These are phyloP conservation scores for Eriocheir sinensis DNA, from an alignment of 1,140 invertebrate genomes.

Conservation along the genomic window DNA sequence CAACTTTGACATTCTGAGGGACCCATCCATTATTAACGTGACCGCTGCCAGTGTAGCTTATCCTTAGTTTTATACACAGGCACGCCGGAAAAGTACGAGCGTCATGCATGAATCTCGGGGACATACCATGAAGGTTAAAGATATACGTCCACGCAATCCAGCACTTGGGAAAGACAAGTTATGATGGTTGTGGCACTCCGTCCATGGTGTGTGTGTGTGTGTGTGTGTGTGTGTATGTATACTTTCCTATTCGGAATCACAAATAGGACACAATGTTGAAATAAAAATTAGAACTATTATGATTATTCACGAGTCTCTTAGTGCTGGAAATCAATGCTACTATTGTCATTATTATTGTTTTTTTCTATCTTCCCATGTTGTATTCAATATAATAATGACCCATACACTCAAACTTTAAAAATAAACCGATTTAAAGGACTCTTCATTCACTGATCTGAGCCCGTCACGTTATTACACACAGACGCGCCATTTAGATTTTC, in stretches of 20 bases:
- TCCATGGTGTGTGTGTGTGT: background rate
- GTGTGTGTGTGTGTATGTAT: slow-evolving; percentile 25
- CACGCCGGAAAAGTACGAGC: background rate
- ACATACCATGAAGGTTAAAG: background rate
- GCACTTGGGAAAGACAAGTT: background rate
- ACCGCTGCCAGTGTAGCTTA: background rate
- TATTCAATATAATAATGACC: too few relatives aligned
- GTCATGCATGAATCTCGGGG: background rate
- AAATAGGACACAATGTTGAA: background rate
- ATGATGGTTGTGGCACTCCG: background rate
- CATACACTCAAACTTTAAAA: background rate
- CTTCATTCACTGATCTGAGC: background rate
- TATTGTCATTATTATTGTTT: too few relatives aligned
- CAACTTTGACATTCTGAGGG: background rate
- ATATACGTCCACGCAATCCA: background rate
- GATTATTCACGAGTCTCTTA: too few relatives aligned
- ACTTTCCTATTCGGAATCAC: background rate
- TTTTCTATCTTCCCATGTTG: too few relatives aligned
- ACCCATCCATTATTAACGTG: background rate
- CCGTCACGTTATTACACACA: background rate
- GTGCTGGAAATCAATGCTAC: too few relatives aligned
- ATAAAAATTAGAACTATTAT: too few relatives aligned
- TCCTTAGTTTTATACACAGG: background rate
- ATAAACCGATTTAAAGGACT: background rate
- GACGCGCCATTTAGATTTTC: background rate